Base-by-base conservation (phyloP, 2,113 vertebrate genomes). In the Poeciliopsis turrubarensis region DNA sequence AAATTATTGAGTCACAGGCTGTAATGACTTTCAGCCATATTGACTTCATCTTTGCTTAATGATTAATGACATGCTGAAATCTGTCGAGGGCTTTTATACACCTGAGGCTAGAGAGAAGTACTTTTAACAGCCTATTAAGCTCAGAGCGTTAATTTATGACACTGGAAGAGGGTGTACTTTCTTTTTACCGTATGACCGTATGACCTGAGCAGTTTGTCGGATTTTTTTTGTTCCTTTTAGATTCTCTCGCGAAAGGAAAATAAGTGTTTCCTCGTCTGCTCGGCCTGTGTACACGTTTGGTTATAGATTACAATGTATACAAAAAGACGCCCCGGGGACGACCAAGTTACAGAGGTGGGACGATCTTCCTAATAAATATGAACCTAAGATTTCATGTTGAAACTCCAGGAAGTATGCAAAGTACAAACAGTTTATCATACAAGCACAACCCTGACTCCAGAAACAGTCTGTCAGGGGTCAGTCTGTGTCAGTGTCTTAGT, bases 321-420 rank as follows among this genome's bases (percentile, higher is more conserved):
- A 63, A 65, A 37, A 77, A 69, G 78, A 44, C 67, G 65, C 86
- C 67, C 68, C 60, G 63, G 70, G 71, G 77, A 44, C 71, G 65
- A 86, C 65, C 34, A 67, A 67, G 68, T 79, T 75, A 72, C 70
- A 74, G 64, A 74, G 75, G 61, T 64, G 65, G 68, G 37, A 73
- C 75, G 67, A 85, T 74, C 70, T 68, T 79, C 84, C 84, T 83
- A 89, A 91, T 91, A 90, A 91, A 91, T 90, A 91, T 84, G 68
- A 54, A 82, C 60, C 29, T 82, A 79, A 73, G 68, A 73, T 22
- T 54, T 54, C 47, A 54, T 64, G 71, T 72, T 62, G 61, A 71
- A 67, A 78, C 60, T 69, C 69, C 78, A 73, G 65, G 47, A 68
- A 60, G 57, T 65, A 72, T 61, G 65, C 47, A 72, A 62, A 80